A percentile compares a stretch with the other conserved stretches of the same genome.
phyloP scores from a whole-genome alignment of 2,888 invertebrate species.

The Agonopterix arenella region DNA sequence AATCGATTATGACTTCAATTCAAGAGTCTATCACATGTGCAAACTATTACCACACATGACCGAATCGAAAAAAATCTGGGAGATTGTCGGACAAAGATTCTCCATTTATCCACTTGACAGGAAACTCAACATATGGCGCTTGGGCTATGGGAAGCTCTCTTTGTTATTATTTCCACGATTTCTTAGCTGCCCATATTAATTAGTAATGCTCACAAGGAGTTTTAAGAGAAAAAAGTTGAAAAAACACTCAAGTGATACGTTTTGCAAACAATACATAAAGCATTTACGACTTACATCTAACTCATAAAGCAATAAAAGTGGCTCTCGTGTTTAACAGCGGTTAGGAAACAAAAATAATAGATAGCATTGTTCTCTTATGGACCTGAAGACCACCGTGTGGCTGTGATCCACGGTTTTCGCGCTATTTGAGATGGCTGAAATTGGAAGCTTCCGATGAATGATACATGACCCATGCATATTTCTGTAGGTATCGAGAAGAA shows the following conservation, averaged over 20 bases:
- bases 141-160: slow-evolving; percentile 31
- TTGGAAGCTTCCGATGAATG: neutral
- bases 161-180: slow-evolving; percentile 42
- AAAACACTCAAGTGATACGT: too few relatives aligned
- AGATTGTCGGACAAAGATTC: slow-evolving; percentile 25
- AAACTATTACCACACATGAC: slow-evolving; percentile 12
- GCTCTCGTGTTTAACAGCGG: slow-evolving; percentile 11
- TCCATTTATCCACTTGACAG: slow-evolving; percentile 40
- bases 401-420: neutral
- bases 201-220: neutral
- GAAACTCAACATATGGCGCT: slow-evolving; percentile 44
- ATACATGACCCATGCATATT: slow-evolving; percentile 9
- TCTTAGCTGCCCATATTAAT: slow-evolving; percentile 13
- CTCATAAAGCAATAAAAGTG: neutral
- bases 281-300: neutral
- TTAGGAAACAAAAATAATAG: slow-evolving; percentile 28
- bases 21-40: slow-evolving; percentile 16
- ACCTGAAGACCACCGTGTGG: slow-evolving; percentile 2
- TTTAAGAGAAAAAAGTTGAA: too few relatives aligned
- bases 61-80: slow-evolving; percentile 19
- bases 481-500: slow-evolving; percentile 11
- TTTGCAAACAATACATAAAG: too few relatives aligned
- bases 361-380: slow-evolving; percentile 24
- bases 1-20: neutral
- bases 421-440: too few relatives aligned